phyloP scores from a whole-genome alignment of 2,888 invertebrate species.

The Biston stratarius region DNA sequence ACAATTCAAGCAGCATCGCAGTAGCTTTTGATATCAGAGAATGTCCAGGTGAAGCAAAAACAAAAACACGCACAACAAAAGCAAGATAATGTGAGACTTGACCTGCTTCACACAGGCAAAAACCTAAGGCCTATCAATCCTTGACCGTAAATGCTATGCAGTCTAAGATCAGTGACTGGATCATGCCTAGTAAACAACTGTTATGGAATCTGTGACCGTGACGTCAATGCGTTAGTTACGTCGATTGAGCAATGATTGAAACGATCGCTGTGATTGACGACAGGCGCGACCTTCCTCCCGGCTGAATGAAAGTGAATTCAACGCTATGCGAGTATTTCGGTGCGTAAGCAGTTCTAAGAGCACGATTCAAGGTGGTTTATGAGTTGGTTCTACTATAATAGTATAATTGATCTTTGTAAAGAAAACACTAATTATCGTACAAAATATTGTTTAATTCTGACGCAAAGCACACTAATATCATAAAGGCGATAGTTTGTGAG shows the following conservation, averaged over 20 bases:
- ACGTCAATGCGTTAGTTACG: constrained; percentile 15
- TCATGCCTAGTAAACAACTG: not conserved
- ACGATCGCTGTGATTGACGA: constrained; percentile 32
- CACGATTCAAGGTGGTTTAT: not conserved
- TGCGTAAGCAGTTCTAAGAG: constrained; percentile 1
- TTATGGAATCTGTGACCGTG: not conserved
- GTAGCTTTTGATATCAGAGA: not conserved
- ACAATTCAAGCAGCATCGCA: not conserved
- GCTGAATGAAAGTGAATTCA: constrained; percentile 36
- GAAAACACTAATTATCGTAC: no score
- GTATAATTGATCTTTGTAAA: no score
- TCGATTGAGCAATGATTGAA: constrained; percentile 30
- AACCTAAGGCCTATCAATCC: not conserved
- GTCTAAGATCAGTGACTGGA: not conserved
- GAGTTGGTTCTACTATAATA: not conserved
- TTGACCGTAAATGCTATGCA: not conserved
- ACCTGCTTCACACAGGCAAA: not conserved
- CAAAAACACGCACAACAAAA: not conserved
- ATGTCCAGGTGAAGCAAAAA: not conserved
- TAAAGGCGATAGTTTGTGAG: no score
- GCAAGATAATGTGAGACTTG: not conserved
- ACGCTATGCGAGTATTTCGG: constrained; percentile 19
- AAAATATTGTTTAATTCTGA: no score
- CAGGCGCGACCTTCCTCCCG: constrained; percentile 36
- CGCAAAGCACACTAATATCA: no score